phyloP scores from a whole-genome alignment of 2,113 vertebrate genomes.

The Phylloscopus trochilus region DNA sequence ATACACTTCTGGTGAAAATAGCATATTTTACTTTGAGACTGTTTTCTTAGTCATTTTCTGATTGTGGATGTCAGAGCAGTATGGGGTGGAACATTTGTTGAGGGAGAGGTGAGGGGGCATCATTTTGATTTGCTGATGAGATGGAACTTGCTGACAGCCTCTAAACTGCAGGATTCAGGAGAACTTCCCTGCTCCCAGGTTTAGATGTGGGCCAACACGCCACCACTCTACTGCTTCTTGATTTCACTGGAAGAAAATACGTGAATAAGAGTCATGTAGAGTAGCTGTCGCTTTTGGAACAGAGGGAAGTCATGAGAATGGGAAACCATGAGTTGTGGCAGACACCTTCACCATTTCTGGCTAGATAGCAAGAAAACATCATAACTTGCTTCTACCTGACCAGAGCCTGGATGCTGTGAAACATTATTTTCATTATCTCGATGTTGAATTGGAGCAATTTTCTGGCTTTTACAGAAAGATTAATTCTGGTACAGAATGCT shows the following conservation, averaged over 20 bases:
- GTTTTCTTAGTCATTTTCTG: not conserved
- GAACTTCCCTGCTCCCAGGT: not conserved
- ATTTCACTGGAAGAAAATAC: not conserved
- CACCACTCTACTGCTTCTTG: not conserved
- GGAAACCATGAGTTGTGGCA: not conserved
- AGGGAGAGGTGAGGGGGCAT: not conserved
- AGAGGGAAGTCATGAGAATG: not conserved
- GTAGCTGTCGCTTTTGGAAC: not conserved
- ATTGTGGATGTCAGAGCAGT: not conserved
- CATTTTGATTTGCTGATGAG: not conserved
- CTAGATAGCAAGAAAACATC: not conserved
- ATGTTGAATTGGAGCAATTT: not conserved
- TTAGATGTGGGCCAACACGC: not conserved
- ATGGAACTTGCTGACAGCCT: not conserved
- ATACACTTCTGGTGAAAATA: not conserved
- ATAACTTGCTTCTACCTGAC: not conserved
- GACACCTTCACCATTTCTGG: not conserved
- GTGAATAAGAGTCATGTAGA: not conserved
- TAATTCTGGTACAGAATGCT: not conserved
- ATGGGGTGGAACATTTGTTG: not conserved
- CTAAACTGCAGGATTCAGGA: not conserved
- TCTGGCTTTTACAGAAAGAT: conserved; percentile 4
- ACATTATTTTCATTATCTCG: not conserved
- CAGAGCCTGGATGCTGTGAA: not conserved
- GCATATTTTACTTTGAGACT: not conserved